Percentiles rank a stretch among this genome's conserved stretches.
Evolutionary conservation across 1,140 invertebrate species (phyloP).

Genomic region (Pteromalus puparum): DNA sequence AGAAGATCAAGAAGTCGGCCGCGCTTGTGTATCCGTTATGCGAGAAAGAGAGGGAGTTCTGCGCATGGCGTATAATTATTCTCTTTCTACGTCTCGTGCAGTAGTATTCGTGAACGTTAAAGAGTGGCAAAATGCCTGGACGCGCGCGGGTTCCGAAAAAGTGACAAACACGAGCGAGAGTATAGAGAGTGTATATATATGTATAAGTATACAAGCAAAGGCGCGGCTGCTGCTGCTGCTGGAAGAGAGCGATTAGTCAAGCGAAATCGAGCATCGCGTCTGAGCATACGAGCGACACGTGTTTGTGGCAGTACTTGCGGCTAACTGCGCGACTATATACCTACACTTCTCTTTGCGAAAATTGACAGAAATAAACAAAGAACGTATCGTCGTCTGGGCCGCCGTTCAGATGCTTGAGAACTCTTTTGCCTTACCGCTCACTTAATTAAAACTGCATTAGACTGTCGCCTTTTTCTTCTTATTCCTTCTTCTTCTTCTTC

Average conservation of each 20-base stretch:
- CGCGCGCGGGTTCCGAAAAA: not conserved
- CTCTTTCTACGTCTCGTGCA: not conserved
- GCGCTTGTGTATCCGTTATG: not conserved
- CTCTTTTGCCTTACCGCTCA: conserved; percentile 66
- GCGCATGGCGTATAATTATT: conserved; percentile 27
- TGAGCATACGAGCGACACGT: conserved; percentile 75
- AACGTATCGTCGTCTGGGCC: not conserved
- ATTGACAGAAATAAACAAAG: conserved; percentile 48
- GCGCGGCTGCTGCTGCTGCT: conserved; percentile 54
- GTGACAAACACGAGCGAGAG: not conserved
- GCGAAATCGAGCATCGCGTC: conserved; percentile 75
- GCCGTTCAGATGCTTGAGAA: not conserved
- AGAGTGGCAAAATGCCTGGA: not conserved
- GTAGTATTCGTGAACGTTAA: conserved; percentile 20
- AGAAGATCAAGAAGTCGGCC: conserved; percentile 47
- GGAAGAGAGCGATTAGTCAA: conserved; percentile 73
- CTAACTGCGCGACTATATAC: conserved; percentile 17
- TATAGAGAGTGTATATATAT: not conserved
- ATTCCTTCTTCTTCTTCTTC: not conserved
- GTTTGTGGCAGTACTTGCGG: conserved; percentile 55
- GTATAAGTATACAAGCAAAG: not conserved
- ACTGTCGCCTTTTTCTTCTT: not conserved
- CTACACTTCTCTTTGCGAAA: conserved; percentile 36
- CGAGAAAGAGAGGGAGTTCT: not conserved
- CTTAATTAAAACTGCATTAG: conserved; percentile 71